A percentile compares a stretch with the other conserved stretches of the same genome.
These are phyloP conservation scores for Anguilla rostrata DNA, from an alignment of 2,113 vertebrate species.

Conservation along the genomic window DNA sequence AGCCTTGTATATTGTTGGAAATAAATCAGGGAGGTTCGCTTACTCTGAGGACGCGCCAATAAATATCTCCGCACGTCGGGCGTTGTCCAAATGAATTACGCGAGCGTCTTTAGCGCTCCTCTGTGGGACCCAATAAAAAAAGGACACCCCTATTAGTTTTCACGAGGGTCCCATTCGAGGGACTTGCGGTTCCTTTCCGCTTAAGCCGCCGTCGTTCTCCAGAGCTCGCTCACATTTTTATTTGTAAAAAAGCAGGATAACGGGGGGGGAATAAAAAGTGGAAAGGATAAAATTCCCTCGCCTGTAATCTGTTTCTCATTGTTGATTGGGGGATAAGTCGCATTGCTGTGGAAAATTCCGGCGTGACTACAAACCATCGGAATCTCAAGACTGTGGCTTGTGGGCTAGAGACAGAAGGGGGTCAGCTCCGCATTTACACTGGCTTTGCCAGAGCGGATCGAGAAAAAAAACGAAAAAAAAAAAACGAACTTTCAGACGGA, in stretches of 20 bases:
- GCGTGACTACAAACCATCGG: constrained; percentile 69
- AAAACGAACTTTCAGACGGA: not conserved
- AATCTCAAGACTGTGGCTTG: constrained; percentile 72
- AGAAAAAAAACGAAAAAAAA: not conserved
- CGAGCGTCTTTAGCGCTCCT: not conserved
- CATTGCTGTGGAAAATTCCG: constrained; percentile 70
- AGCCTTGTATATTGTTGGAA: not conserved
- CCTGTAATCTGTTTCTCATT: constrained; percentile 69
- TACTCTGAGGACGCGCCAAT: not conserved
- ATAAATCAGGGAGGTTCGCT: not conserved
- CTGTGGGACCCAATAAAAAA: not conserved
- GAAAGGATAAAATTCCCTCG: constrained; percentile 59
- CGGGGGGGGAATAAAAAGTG: constrained; percentile 42
- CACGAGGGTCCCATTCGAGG: not conserved
- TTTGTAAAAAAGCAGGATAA: constrained; percentile 57
- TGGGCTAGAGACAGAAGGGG: constrained; percentile 65
- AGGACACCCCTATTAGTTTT: not conserved
- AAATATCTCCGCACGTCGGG: not conserved
- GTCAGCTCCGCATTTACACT: constrained; percentile 61
- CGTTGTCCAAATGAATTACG: not conserved
- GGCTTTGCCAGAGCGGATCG: not conserved
- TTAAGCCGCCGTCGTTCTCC: constrained; percentile 33
- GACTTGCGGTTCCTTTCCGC: not conserved
- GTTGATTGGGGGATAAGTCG: constrained; percentile 66
- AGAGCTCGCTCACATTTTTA: constrained; percentile 45